phyloP scores from a whole-genome alignment of 2,797 vertebrate species.

The Eulemur rubriventer region DNA sequence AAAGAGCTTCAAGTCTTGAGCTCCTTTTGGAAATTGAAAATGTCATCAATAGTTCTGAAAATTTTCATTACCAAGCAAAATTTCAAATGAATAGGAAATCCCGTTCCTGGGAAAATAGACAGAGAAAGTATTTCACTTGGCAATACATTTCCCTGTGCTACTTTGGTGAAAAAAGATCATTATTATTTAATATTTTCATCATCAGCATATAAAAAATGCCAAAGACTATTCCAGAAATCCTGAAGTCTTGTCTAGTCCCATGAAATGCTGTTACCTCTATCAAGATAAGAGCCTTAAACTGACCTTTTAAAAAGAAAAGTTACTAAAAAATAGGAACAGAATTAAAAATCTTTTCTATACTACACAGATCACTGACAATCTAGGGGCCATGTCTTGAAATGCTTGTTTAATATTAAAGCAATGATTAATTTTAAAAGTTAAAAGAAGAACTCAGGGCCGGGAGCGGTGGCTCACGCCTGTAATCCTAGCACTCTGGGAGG shows the following conservation, averaged over 20 bases:
- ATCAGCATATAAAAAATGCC: not conserved
- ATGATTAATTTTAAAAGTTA: not conserved
- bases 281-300: not conserved
- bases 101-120: not conserved
- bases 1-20: not conserved
- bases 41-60: not conserved
- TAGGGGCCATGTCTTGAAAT: not conserved
- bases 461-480: too few species aligned
- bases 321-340: not conserved
- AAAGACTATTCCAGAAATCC: not conserved
- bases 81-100: not conserved
- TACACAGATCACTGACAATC: not conserved
- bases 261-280: not conserved
- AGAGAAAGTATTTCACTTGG: not conserved
- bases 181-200: not conserved
- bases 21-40: not conserved
- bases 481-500: too few species aligned
- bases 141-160: not conserved
- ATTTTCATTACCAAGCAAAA: not conserved
- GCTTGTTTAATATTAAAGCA: not conserved
- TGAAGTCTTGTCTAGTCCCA: not conserved
- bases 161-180: not conserved
- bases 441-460: not conserved
- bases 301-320: not conserved
- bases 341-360: not conserved